A percentile compares a stretch with the other conserved stretches of the same genome.
Evolutionary conservation across 2,888 invertebrate species (phyloP).

Genomic region (Acrocyrtus sp.): DNA sequence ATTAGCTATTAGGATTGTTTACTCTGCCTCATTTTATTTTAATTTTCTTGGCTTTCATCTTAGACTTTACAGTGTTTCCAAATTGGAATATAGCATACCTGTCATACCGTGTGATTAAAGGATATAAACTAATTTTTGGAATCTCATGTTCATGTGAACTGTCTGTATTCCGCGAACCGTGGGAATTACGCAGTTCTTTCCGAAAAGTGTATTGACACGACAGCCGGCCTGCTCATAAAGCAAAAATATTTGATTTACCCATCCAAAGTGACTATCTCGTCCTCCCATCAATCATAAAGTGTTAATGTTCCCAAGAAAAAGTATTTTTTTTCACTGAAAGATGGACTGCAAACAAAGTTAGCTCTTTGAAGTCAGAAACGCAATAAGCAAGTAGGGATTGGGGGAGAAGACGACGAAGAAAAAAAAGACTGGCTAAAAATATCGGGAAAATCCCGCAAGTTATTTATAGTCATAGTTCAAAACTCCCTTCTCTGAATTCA

Average conservation of each 20-base stretch:
- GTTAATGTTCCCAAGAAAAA: not conserved
- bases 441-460: conserved; percentile 42
- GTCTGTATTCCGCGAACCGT: no score
- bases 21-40: no score
- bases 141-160: no score
- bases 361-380: not conserved
- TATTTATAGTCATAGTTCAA: conserved; percentile 49
- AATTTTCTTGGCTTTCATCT: no score
- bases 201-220: not conserved
- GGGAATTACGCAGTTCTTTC: not conserved
- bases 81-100: no score
- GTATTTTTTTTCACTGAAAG: not conserved
- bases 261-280: not conserved
- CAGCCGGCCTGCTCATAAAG: not conserved
- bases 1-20: no score
- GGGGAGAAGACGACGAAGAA: not conserved
- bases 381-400: not conserved
- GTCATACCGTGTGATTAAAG: no score
- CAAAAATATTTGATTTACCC: no score
- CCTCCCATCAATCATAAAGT: conserved; percentile 43
- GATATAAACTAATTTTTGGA: no score
- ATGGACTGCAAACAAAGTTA: not conserved
- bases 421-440: conserved; percentile 38
- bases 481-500: conserved; percentile 3
- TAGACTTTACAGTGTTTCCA: no score